Base-by-base conservation (phyloP, 1,140 invertebrate species). In the Nixonia krombeini region DNA sequence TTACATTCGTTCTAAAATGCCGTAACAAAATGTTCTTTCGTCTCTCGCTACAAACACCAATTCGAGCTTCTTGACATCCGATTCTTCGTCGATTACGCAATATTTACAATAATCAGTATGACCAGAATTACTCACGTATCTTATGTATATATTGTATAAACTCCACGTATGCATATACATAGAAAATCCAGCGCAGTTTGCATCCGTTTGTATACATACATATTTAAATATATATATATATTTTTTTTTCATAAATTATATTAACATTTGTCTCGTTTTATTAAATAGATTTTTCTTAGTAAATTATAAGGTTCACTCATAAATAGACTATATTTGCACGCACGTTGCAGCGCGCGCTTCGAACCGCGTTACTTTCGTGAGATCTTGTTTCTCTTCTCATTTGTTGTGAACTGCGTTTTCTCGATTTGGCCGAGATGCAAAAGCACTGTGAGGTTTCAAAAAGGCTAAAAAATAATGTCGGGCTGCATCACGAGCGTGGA, bases 41-140 rank as follows among this genome's bases (percentile, higher is more conserved):
- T 65, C 56, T 59, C 29, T 46, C 35, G 37, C 33, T 9, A 31
- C 2, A 40, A 26, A 51, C 33, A 44, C 40, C 59, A 46, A 72
- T 10, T 64, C 50, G 42, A 59, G 45, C 37, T 9, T 38, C n/a
- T 28, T 35, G 46, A 46, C 51, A 47, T 35, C 28, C 23, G 28
- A 63, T 38, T 55, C 68, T 45, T 49, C 38, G 29, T 44, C 45
- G 41, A 51, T 55, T 64, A 70, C 46, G 61, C 17, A 23, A 42
- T 80, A 79, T 80, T 75, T 79, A 80, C 78, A 80, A 58, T 31
- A 74, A 64, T 62, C 74, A 72, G 70, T 68, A 77, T 81, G 79
- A 81, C 79, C 79, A 81, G 79, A 81, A 77, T 79, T 81, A 81
- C 78, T 80, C 77, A 78, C 73, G 68, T 74, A 66, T 49, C 74